Conservation (phyloP, 1,140 invertebrate genomes). For the Lordiphosa mommai region DNA sequence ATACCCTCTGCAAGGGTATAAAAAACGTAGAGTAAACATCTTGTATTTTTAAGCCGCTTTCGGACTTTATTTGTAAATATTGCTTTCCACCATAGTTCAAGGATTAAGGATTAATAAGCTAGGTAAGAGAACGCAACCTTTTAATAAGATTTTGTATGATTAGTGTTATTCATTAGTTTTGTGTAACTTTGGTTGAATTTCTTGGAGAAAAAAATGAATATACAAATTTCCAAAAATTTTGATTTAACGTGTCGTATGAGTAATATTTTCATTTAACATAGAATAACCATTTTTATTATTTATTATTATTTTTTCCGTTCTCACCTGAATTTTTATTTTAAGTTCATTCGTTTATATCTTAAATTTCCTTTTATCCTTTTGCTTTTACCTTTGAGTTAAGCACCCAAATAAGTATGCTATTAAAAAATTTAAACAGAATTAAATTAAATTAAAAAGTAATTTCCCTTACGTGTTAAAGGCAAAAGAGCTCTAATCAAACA, state of each 20-base stretch:
- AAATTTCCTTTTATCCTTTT: neutral
- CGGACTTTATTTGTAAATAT: too few relatives aligned
- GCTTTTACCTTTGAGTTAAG: neutral
- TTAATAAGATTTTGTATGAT: too few relatives aligned
- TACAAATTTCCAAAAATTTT: neutral
- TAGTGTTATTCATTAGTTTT: too few relatives aligned
- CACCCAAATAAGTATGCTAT: neutral
- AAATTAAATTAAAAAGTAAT: slow-evolving; percentile 28
- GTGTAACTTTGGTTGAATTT: too few relatives aligned
- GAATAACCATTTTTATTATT: too few relatives aligned
- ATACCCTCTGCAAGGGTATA: too few relatives aligned
- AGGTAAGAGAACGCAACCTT: too few relatives aligned
- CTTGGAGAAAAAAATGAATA: neutral
- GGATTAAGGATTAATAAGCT: too few relatives aligned
- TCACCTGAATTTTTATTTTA: neutral
- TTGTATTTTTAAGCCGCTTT: too few relatives aligned
- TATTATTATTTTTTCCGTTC: too few relatives aligned
- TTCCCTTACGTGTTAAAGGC: slow-evolving; percentile 35
- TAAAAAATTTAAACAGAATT: slow-evolving; percentile 5
- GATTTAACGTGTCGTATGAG: slow-evolving; percentile 1
- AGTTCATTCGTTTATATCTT: neutral
- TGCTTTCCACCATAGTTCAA: too few relatives aligned
- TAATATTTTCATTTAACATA: neutral
- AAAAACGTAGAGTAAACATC: too few relatives aligned
- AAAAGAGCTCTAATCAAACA: slow-evolving; percentile 48